Percentiles rank a stretch among this genome's conserved stretches.
These are phyloP conservation scores for Okapia johnstoni DNA, from an alignment of 2,113 vertebrate genomes.

Conservation along the genomic window DNA sequence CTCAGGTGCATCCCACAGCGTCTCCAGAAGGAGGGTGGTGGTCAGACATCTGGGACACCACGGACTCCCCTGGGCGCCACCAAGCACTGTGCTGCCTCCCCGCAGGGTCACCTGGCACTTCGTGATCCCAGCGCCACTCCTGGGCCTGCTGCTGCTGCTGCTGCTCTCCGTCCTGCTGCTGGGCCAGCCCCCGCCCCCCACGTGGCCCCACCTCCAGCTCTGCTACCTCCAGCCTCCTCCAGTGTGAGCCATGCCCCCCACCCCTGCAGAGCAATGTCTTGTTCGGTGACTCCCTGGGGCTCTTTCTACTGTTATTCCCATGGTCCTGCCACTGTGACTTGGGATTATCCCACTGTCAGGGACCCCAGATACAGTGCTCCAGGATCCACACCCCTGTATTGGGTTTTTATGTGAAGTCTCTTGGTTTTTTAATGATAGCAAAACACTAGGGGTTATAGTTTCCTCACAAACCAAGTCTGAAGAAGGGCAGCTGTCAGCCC, in stretches of 20 bases:
- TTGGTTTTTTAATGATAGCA: slow-evolving; percentile 1
- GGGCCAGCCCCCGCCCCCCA: neutral
- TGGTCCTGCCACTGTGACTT: neutral
- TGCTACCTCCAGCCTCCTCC: slow-evolving; percentile 65
- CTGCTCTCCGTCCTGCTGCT: slow-evolving; percentile 46
- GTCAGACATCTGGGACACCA: neutral
- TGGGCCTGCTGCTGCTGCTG: slow-evolving; percentile 61
- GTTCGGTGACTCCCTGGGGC: neutral
- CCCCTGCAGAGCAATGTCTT: neutral
- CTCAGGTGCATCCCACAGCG: neutral
- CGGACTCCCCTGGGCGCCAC: accelerated
- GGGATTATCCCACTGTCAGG: accelerated
- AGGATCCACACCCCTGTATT: slow-evolving; percentile 77
- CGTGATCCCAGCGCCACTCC: accelerated
- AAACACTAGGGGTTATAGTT: neutral
- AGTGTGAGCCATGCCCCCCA: slow-evolving; percentile 14
- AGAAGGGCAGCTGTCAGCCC: neutral
- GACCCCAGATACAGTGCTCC: slow-evolving; percentile 78
- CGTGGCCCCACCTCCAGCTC: slow-evolving; percentile 69
- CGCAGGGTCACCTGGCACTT: neutral
- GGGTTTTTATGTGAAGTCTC: slow-evolving; percentile 84
- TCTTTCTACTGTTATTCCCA: neutral
- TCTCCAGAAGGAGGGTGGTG: neutral
- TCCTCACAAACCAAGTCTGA: neutral
- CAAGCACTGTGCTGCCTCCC: neutral